Percentiles rank a stretch among this genome's conserved stretches.
phyloP scores from a whole-genome alignment of 2,797 vertebrate genomes.

The Sparus aurata region DNA sequence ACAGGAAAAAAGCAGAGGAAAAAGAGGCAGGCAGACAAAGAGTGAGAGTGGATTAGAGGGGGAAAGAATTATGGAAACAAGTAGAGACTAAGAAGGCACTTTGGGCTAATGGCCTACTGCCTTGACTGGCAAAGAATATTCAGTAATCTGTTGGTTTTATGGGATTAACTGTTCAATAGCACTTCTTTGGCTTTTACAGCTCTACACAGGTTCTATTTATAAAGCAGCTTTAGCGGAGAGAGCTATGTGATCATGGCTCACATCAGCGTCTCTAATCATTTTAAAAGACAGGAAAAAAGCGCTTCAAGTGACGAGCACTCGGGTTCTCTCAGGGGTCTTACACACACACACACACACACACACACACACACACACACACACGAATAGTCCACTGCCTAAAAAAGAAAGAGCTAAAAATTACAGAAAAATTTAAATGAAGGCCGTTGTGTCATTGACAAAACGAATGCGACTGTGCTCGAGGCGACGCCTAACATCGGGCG shows the following conservation, averaged over 20 bases:
- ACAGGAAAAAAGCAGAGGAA: neutral
- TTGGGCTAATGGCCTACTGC: conserved; percentile 78
- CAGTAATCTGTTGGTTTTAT: conserved; percentile 82
- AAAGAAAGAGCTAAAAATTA: neutral
- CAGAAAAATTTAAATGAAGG: neutral
- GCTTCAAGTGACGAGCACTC: conserved; percentile 55
- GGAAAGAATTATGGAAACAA: conserved; percentile 55
- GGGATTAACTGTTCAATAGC: conserved; percentile 83
- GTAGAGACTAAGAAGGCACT: conserved; percentile 66
- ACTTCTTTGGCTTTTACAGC: conserved; percentile 77
- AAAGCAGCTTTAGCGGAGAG: conserved; percentile 70
- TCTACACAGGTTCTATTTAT: conserved; percentile 76
- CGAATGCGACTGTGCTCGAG: conserved; percentile 28
- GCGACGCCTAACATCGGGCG: conserved; percentile 36
- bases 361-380: neutral
- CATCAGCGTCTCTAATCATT: conserved; percentile 72
- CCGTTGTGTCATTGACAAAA: conserved; percentile 24
- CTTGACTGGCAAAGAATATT: conserved; percentile 78
- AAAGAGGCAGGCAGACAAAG: conserved; percentile 29
- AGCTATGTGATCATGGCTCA: conserved; percentile 60
- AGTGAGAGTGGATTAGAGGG: conserved; percentile 56
- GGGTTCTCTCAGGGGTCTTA: conserved; percentile 15
- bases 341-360: neutral
- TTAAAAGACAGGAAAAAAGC: conserved; percentile 61
- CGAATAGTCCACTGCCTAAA: neutral